Percentiles rank a stretch among this genome's conserved stretches.
Evolutionary conservation across 2,888 invertebrate genomes (phyloP).

Genomic region (Parnassius apollo): DNA sequence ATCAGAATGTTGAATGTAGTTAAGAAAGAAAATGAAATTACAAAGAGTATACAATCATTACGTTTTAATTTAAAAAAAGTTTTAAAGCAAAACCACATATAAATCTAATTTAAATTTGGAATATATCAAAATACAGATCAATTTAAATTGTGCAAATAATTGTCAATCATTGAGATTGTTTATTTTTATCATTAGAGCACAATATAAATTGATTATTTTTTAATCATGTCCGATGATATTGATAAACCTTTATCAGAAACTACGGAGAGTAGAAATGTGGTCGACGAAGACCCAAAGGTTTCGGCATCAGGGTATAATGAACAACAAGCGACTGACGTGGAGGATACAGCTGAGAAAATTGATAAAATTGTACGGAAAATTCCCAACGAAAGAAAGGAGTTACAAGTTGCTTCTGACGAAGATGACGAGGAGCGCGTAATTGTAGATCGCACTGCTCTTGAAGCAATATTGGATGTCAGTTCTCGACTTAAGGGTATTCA

Average conservation of each 20-base stretch:
- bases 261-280: constrained; percentile 29
- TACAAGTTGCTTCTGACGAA: constrained; percentile 28
- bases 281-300: constrained; percentile 21
- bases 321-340: constrained; percentile 41
- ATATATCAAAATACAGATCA: constrained; percentile 1
- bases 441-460: constrained; percentile 65
- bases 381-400: constrained; percentile 42
- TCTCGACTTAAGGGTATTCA: constrained; percentile 62
- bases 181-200: constrained; percentile 26
- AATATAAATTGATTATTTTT: constrained; percentile 26
- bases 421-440: constrained; percentile 36
- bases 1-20: no score
- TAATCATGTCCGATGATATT: constrained; percentile 46
- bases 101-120: constrained; percentile 10
- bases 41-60: neutral
- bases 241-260: constrained; percentile 38
- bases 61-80: neutral
- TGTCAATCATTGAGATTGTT: constrained; percentile 13
- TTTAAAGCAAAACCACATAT: neutral
- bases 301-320: constrained; percentile 25
- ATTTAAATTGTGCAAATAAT: neutral
- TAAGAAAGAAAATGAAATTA: neutral
- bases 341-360: constrained; percentile 43
- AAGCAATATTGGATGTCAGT: constrained; percentile 68
- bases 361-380: constrained; percentile 40